Percentiles rank a stretch among this genome's conserved stretches.
These are phyloP conservation scores for Dolichoris vasculosae DNA, from an alignment of 1,140 invertebrate genomes.

Conservation along the genomic window DNA sequence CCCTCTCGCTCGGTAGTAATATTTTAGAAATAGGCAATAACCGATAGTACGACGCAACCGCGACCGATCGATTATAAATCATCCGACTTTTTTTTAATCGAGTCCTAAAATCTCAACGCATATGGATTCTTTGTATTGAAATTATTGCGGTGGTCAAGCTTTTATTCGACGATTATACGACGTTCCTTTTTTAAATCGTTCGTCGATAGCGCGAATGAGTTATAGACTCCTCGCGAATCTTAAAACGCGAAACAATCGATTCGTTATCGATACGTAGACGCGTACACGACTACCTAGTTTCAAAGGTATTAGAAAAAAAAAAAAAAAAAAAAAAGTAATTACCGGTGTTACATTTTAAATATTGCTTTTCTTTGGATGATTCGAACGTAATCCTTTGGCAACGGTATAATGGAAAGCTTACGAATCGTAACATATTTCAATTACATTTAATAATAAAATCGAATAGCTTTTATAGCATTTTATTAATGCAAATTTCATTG, in stretches of 20 bases:
- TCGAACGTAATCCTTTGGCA: neutral
- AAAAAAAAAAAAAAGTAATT: neutral
- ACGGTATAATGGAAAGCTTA: neutral
- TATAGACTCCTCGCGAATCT: neutral
- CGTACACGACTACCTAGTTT: neutral
- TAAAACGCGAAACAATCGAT: neutral
- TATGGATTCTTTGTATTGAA: neutral
- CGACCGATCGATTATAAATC: neutral
- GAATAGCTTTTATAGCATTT: conserved; percentile 32
- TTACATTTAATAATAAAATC: conserved; percentile 36
- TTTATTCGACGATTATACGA: too few species aligned
- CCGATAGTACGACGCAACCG: neutral
- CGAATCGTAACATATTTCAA: conserved; percentile 29
- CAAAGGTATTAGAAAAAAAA: too few species aligned
- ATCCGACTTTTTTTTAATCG: conserved; percentile 13
- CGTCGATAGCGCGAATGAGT: neutral
- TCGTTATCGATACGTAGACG: neutral
- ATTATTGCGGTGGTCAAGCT: neutral
- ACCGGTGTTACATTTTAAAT: neutral
- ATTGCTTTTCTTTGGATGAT: neutral
- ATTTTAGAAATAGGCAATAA: conserved; percentile 30
- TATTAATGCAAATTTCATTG: conserved; percentile 43
- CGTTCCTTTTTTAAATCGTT: neutral
- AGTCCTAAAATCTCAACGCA: neutral
- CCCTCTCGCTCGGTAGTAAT: neutral